Evolutionary conservation across 1,140 invertebrate species (phyloP), one percentile per base, ranked within the genome.

Genomic region (Littorina saxatilis): DNA sequence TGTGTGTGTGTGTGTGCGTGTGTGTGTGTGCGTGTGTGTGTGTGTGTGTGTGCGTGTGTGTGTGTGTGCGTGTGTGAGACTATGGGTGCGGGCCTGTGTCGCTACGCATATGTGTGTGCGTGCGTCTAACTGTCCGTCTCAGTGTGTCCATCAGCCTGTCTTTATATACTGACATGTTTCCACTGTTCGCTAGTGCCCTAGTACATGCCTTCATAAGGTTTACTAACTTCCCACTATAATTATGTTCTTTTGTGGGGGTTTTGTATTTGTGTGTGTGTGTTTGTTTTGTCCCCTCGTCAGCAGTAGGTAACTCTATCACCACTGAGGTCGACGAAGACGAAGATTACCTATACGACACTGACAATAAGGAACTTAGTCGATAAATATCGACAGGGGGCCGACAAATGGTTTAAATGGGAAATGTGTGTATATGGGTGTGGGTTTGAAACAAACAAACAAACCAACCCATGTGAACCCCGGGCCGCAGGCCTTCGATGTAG

Each of bases 41-140:
- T 66, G n/a, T 66, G 61, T 66, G n/a, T 32, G n/a, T 32, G 61
- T 66, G 61, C 27, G n/a, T 66, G 61, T 32, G n/a, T 66, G 61
- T 32, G n/a, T 32, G n/a, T 5, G 61, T 66, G 68, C 32, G 11
- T 72, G 68, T 72, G 35, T 40, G 68, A 40, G 3, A 9, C 2
- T 40, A 20, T 72, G 37, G 39, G 35, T 72, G 35, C 43, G 35
- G 39, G 68, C 23, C 2, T 40, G 35, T 23, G 39, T 40, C 37
- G 5, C 13, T 72, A 15, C 43, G 29, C 43, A 15, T 72, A 7
- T 32, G 37, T 72, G 29, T 72, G 68, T 43, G 29, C 43, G 68
- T 35, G 13, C 43, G 68, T 43, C 1, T 37, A 5, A 2, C 29
- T n/a, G 68, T 72, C 9, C n/a, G 58, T 61, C 9, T 61, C 9